Evolutionary conservation across 2,888 invertebrate genomes (phyloP).

Genomic region (Ferdinandea cuprea): DNA sequence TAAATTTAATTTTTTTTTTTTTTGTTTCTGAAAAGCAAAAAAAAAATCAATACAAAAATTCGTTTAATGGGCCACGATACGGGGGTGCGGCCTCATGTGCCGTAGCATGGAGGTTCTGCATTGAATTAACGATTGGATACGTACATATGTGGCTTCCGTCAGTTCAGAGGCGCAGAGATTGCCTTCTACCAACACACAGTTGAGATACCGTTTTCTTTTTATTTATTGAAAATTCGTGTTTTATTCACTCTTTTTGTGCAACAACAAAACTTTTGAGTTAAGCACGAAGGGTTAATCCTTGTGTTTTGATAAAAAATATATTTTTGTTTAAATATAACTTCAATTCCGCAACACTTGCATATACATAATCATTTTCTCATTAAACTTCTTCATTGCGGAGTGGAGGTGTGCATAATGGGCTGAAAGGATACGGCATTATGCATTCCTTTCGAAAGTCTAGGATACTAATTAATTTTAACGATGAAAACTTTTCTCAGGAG

Average conservation of each 20-base stretch:
- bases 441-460: constrained; percentile 17
- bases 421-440: constrained; percentile 4
- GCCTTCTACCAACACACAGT: constrained; percentile 4
- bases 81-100: constrained; percentile 29
- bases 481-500: constrained; percentile 59
- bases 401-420: neutral
- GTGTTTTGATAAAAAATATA: neutral
- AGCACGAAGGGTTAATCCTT: neutral
- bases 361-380: constrained; percentile 59
- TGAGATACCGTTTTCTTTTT: constrained; percentile 35
- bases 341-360: constrained; percentile 4
- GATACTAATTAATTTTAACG: constrained; percentile 70
- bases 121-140: constrained; percentile 58
- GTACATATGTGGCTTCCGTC: constrained; percentile 70
- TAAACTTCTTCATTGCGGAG: constrained; percentile 5
- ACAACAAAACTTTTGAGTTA: constrained; percentile 33
- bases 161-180: constrained; percentile 46
- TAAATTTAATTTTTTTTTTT: constrained; percentile 59
- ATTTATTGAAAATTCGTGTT: constrained; percentile 54
- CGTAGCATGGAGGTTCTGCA: constrained; percentile 31
- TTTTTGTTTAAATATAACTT: constrained; percentile 34
- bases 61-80: constrained; percentile 6
- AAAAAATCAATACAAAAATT: constrained; percentile 51
- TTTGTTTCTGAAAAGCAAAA: constrained; percentile 11
- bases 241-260: constrained; percentile 38